Evolutionary conservation across 2,797 vertebrate species (phyloP).

Genomic region (Pangasius mekongensis): DNA sequence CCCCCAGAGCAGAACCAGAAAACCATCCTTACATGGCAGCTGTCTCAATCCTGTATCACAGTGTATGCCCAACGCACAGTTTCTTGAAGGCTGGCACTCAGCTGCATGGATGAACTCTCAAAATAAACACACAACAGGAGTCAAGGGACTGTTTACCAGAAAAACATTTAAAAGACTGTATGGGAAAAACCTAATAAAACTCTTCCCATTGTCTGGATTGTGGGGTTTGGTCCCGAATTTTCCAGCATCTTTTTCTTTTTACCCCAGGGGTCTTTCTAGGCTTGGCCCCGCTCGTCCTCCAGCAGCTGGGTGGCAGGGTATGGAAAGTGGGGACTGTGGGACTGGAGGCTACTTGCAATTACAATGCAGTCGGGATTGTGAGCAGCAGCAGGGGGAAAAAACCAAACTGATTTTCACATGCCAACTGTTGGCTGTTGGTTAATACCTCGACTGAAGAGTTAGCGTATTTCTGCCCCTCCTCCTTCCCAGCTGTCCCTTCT

Average conservation of each 20-base stretch:
- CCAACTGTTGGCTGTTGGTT: conserved; percentile 73
- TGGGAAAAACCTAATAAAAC: conserved; percentile 66
- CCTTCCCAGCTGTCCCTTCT: conserved; percentile 49
- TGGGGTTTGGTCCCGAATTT: conserved; percentile 58
- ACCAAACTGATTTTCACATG: conserved; percentile 73
- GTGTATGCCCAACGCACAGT: neutral
- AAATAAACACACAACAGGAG: conserved; percentile 38
- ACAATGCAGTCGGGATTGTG: conserved; percentile 42
- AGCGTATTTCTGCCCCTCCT: conserved; percentile 69
- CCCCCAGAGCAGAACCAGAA: conserved; percentile 41
- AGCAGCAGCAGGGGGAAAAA: conserved; percentile 56
- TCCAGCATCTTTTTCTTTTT: conserved; percentile 67
- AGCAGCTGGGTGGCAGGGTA: conserved; percentile 72
- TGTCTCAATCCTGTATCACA: conserved; percentile 35
- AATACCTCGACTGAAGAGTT: conserved; percentile 63
- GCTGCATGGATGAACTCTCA: conserved; percentile 40
- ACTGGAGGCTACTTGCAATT: conserved; percentile 43
- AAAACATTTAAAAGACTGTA: conserved; percentile 30
- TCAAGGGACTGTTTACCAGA: conserved; percentile 37
- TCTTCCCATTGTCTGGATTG: conserved; percentile 54
- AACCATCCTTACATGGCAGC: conserved; percentile 48
- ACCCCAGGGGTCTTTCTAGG: conserved; percentile 61
- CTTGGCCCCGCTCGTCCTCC: conserved; percentile 63
- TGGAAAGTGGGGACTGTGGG: conserved; percentile 64
- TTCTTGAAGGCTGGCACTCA: conserved; percentile 47